Evolutionary conservation across 2,888 invertebrate genomes (phyloP).

Genomic region (Hirtodrosophila alboralis): DNA sequence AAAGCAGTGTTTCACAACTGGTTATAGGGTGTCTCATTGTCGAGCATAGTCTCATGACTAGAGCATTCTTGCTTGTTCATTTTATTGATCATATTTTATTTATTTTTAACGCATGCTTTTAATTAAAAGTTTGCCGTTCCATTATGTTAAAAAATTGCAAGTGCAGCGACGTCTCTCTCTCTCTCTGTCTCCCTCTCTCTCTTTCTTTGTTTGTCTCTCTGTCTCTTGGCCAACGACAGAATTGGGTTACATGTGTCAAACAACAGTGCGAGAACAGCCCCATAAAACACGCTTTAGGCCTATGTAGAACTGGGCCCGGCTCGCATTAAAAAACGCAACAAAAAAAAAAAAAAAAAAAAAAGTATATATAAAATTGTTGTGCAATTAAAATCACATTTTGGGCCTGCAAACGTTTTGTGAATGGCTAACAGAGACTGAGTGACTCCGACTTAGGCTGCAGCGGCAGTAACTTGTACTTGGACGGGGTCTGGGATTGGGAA

Average conservation of each 20-base stretch:
- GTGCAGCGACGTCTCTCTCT: constrained; percentile 40
- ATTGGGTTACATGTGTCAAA: constrained; percentile 78
- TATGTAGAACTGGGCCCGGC: constrained; percentile 70
- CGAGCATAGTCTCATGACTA: too few relatives aligned
- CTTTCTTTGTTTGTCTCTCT: constrained; percentile 7
- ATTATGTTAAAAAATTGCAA: constrained; percentile 60
- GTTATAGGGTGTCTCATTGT: too few relatives aligned
- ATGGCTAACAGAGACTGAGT: constrained; percentile 45
- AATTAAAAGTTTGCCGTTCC: constrained; percentile 60
- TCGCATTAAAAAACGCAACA: constrained; percentile 39
- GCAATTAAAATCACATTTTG: constrained; percentile 76
- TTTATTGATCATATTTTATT: constrained; percentile 37
- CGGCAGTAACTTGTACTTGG: constrained; percentile 3
- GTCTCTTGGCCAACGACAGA: constrained; percentile 62
- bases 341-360: too few relatives aligned
- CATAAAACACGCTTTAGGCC: constrained; percentile 60
- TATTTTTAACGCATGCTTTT: constrained; percentile 51
- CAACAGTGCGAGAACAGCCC: constrained; percentile 37
- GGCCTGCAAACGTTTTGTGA: constrained; percentile 62
- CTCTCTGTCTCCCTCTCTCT: constrained; percentile 5
- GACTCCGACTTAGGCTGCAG: constrained; percentile 21
- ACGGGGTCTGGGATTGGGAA: neutral
- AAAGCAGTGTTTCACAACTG: too few relatives aligned
- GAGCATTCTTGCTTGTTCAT: too few relatives aligned
- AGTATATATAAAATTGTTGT: constrained; percentile 70